Conservation (phyloP, 2,888 invertebrate species). For the Cantharis lateralis region DNA sequence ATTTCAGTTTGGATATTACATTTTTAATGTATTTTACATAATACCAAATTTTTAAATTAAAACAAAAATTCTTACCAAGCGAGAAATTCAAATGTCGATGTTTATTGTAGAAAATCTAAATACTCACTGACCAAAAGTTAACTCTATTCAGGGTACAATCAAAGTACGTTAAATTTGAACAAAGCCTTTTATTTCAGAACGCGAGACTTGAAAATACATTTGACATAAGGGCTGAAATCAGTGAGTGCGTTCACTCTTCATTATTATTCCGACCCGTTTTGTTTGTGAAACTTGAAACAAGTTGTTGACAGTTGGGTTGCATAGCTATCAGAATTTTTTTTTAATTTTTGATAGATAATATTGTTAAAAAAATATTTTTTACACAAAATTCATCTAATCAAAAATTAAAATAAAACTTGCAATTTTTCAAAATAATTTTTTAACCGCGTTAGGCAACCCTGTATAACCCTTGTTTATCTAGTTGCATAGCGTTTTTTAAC, state of each 20-base stretch:
- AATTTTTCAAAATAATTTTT: not conserved
- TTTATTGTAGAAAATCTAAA: constrained; percentile 5
- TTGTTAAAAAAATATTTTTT: not conserved
- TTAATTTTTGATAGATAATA: not conserved
- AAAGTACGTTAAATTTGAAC: constrained; percentile 23
- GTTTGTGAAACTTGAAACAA: constrained; percentile 9
- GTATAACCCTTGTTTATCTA: not conserved
- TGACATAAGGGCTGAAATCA: constrained; percentile 33
- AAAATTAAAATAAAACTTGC: not conserved
- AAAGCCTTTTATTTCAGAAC: constrained; percentile 23
- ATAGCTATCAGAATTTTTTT: constrained; percentile 15
- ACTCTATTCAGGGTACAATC: constrained; percentile 8
- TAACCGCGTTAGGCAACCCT: not conserved
- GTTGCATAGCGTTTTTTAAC: not conserved
- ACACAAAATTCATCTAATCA: not conserved
- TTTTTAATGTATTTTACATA: not conserved
- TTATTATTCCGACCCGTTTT: constrained; percentile 31
- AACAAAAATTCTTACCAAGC: not conserved
- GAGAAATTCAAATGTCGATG: constrained; percentile 1
- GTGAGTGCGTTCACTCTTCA: constrained; percentile 13
- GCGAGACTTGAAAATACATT: constrained; percentile 28
- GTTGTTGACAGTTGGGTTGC: constrained; percentile 36
- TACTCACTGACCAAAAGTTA: constrained; percentile 18
- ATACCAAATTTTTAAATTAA: not conserved
- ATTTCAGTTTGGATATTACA: not conserved